phyloP scores from a whole-genome alignment of 2,797 vertebrate species.

The Furcifer pardalis region DNA sequence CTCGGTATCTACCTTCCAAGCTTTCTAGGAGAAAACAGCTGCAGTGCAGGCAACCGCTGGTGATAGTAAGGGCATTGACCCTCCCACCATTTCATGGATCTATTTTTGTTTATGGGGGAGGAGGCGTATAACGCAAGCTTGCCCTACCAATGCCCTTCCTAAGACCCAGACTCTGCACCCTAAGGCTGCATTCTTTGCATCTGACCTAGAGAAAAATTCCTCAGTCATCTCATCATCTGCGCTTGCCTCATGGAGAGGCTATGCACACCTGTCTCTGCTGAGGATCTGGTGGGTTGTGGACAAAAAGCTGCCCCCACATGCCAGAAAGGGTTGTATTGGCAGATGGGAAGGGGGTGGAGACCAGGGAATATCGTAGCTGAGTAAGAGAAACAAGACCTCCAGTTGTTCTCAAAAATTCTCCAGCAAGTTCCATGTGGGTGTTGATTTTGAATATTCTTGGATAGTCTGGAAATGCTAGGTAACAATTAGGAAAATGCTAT shows the following conservation, averaged over 20 bases:
- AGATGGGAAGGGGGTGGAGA: too few relatives aligned
- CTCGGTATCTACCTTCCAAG: too few relatives aligned
- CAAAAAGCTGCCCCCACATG: accelerated
- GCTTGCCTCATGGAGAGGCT: constrained; percentile 59
- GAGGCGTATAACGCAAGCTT: not conserved
- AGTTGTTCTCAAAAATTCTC: not conserved
- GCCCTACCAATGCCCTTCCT: accelerated
- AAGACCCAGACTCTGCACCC: not conserved
- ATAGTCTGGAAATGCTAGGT: too few relatives aligned
- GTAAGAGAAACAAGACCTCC: not conserved
- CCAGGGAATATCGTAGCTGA: not conserved
- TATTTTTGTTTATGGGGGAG: not conserved
- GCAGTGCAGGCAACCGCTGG: too few relatives aligned
- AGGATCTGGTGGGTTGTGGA: not conserved
- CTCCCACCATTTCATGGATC: not conserved
- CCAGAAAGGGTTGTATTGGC: not conserved
- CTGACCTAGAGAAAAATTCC: constrained; percentile 34
- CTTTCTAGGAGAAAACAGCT: too few relatives aligned
- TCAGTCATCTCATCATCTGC: constrained; percentile 55
- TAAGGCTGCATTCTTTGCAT: constrained; percentile 37
- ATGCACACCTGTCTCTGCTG: constrained; percentile 65
- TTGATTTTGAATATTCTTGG: not conserved
- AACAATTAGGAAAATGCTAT: too few relatives aligned
- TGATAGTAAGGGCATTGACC: not conserved
- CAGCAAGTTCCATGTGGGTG: not conserved